A percentile compares a stretch with the other conserved stretches of the same genome.
Conservation (phyloP, 92 coral and sea anemone genomes). For the Palythoa grandis region DNA sequence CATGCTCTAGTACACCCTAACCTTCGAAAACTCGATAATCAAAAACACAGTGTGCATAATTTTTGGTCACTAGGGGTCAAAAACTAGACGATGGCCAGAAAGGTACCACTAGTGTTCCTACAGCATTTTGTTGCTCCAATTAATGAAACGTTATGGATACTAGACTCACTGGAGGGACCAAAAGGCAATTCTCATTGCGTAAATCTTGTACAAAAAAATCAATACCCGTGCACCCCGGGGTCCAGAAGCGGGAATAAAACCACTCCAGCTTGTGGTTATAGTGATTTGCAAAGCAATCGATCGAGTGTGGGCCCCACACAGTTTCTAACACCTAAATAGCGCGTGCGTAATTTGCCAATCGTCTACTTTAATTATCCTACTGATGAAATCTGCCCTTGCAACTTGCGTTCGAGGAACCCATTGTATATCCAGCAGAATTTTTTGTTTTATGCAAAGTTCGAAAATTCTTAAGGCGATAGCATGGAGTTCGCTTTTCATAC, state of each 20-base stretch:
- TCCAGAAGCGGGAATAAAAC: conserved; percentile 58
- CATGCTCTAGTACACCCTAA: conserved; percentile 26
- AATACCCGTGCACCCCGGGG: conserved; percentile 54
- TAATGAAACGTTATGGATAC: too few relatives aligned
- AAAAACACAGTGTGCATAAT: conserved; percentile 2
- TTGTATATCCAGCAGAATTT: conserved; percentile 48
- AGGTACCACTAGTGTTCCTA: neutral
- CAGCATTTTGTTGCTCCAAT: neutral
- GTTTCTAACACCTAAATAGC: conserved; percentile 51
- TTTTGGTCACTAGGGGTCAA: neutral
- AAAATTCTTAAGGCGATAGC: conserved; percentile 44
- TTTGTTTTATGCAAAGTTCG: neutral
- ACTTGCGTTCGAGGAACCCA: conserved; percentile 58
- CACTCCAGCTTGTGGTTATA: conserved; percentile 47
- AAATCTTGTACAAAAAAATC: conserved; percentile 58
- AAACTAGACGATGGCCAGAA: neutral
- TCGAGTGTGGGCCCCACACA: neutral
- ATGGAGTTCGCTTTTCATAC: conserved; percentile 42
- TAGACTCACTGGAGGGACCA: conserved; percentile 31
- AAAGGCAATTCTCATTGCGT: neutral
- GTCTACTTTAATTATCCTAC: conserved; percentile 60
- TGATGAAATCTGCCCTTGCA: conserved; percentile 62
- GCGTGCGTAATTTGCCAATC: conserved; percentile 59
- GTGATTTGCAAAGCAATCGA: conserved; percentile 24
- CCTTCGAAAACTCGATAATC: conserved; percentile 32